Base-by-base conservation (phyloP, 2,797 vertebrate species). In the Miichthys miiuy region DNA sequence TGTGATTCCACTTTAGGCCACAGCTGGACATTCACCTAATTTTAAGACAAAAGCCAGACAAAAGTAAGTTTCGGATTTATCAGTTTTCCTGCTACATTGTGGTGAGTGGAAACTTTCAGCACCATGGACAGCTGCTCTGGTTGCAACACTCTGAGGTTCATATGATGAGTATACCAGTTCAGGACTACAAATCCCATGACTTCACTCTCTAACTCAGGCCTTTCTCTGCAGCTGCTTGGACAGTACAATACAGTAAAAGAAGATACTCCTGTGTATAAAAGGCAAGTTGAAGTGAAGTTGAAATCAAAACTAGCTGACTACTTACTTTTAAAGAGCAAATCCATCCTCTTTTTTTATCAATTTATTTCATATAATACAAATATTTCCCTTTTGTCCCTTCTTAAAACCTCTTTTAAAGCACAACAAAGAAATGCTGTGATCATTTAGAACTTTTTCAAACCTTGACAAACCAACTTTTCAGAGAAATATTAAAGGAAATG, bases 71-170 rank as follows among this genome's bases (percentile, higher is more conserved):
- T 44, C 23, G 47, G 9, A 72, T 21, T 34, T 44, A 4, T 34
- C 16, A 5, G 12, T 46, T 68, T 61, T 62, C 25, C 17, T 52
- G 13, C n/a, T 51, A 17, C 60, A 60, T 3, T 42, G 23, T 67
- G 12, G 13, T 21, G 21, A 70, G 6, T 23, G 6, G 10, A 5
- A 57, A 21, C 30, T 25, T 65, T 85, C 72, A 82, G 78, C 34
- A 77, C 62, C 75, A 25, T 2, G 57, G 84, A 81, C 57, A 85
- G 81, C 10, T 74, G 58, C 51, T 50, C 42, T 41, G 18, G 5
- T 30, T 47, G 44, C 2, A 68, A 64, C 1, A 3, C 38, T 57
- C 50, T 27, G 21, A 64, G 13, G 14, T 42, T 47, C 30, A 30
- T 54, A 41, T 74, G 8, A 50, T 1, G 0, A 62, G 38, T 25